Conservation (phyloP, 2,888 invertebrate species). For the Conistra vaccinii region DNA sequence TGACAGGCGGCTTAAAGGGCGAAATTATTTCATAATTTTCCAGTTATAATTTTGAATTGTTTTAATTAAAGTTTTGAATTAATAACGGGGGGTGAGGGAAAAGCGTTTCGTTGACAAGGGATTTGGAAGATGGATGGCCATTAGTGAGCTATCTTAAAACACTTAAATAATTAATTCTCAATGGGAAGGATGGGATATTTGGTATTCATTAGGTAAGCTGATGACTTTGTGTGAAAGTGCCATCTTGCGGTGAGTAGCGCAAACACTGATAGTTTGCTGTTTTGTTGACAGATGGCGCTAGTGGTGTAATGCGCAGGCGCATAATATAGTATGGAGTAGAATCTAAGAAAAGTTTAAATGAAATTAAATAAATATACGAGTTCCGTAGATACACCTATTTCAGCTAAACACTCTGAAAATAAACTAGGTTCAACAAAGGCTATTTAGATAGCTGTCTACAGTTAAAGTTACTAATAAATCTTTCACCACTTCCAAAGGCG, state of each 20-base stretch:
- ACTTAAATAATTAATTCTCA: conserved; percentile 63
- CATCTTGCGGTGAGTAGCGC: conserved; percentile 78
- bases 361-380: background rate
- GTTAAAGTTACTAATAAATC: background rate
- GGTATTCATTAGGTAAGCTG: conserved; percentile 6
- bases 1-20: conserved; percentile 85
- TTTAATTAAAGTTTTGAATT: conserved; percentile 87
- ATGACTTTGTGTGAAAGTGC: conserved; percentile 42
- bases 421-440: background rate
- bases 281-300: conserved; percentile 77
- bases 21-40: conserved; percentile 87
- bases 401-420: background rate
- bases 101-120: conserved; percentile 76
- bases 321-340: background rate
- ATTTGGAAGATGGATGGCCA: conserved; percentile 75
- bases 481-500: background rate
- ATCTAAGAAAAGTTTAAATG: background rate
- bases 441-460: background rate
- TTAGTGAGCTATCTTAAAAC: conserved; percentile 64
- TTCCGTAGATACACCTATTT: background rate
- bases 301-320: conserved; percentile 76
- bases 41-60: conserved; percentile 83
- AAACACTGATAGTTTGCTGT: conserved; percentile 52
- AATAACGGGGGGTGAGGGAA: conserved; percentile 76
- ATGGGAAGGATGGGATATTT: conserved; percentile 33